phyloP scores from a whole-genome alignment of 2,797 vertebrate genomes.

The Apogon hyalosoma region DNA sequence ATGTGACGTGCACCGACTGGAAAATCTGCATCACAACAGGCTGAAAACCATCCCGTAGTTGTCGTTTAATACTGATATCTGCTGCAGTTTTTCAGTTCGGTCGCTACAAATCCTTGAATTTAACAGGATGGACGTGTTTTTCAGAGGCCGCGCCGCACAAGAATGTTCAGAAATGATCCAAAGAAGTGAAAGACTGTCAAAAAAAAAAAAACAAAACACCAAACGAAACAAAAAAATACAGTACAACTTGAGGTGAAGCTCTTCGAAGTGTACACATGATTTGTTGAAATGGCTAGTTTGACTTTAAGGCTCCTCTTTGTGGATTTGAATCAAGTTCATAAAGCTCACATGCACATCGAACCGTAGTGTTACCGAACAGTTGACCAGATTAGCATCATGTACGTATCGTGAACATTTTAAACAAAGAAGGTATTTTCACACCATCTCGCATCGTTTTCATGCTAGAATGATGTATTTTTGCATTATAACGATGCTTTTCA shows the following conservation, averaged over 20 bases:
- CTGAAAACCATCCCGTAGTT: not conserved
- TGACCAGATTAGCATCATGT: too few species aligned
- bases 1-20: not conserved
- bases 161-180: not conserved
- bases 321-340: not conserved
- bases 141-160: constrained; percentile 8
- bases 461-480: too few species aligned
- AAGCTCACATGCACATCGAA: too few species aligned
- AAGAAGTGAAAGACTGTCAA: constrained; percentile 1
- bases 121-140: not conserved
- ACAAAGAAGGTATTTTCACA: too few species aligned
- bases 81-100: not conserved
- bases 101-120: not conserved
- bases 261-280: not conserved
- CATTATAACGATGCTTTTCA: too few species aligned
- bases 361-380: too few species aligned
- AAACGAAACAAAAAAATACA: constrained; percentile 40
- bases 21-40: not conserved
- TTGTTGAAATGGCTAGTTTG: not conserved
- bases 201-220: constrained; percentile 27
- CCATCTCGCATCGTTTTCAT: too few species aligned
- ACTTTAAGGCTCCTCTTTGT: not conserved
- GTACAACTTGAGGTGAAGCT: constrained; percentile 7
- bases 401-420: too few species aligned
- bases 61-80: constrained; percentile 15